Percentiles rank a stretch among this genome's conserved stretches.
phyloP scores from a whole-genome alignment of 1,140 invertebrate species.

The Sitophilus oryzae region DNA sequence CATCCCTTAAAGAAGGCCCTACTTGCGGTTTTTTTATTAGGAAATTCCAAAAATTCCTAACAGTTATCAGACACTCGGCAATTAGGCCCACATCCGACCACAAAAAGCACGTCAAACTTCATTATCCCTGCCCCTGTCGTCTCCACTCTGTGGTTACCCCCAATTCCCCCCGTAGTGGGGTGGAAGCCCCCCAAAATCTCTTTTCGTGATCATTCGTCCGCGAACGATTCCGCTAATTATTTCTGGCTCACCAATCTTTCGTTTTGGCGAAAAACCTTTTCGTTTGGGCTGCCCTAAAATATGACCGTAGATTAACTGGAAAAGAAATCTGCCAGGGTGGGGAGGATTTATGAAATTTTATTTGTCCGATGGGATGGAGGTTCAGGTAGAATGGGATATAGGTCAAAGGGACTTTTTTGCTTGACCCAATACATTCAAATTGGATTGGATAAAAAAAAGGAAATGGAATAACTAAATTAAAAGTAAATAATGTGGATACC shows the following conservation, averaged over 20 bases:
- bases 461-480: no score
- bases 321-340: neutral
- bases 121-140: neutral
- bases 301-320: neutral
- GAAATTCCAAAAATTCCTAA: neutral
- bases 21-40: neutral
- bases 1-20: neutral
- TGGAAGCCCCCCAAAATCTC: neutral
- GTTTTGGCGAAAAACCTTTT: constrained; percentile 12
- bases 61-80: neutral
- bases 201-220: constrained; percentile 15
- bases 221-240: constrained; percentile 16
- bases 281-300: constrained; percentile 14
- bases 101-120: neutral
- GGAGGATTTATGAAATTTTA: neutral
- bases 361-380: neutral
- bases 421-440: no score
- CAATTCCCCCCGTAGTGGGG: neutral
- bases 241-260: constrained; percentile 11
- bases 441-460: no score
- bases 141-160: neutral
- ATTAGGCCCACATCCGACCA: neutral
- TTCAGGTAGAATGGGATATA: no score
- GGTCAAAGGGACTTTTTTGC: no score
- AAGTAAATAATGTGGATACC: no score